Evolutionary conservation across 2,113 vertebrate genomes (phyloP).

Genomic region (Oreochromis spilurus): DNA sequence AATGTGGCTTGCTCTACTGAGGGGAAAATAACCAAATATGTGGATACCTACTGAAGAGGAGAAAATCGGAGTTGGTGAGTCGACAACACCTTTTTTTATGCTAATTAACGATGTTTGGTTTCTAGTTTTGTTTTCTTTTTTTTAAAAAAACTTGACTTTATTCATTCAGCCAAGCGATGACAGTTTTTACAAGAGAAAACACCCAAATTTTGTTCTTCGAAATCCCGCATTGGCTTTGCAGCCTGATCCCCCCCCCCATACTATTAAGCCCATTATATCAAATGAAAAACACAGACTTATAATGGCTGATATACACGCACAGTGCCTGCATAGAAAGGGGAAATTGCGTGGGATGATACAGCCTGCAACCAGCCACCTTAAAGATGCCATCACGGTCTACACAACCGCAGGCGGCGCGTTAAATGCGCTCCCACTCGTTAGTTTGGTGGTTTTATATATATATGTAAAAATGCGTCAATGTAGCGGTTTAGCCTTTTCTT

Average conservation of each 20-base stretch:
- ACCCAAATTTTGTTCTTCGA: constrained; percentile 1
- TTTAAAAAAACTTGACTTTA: not conserved
- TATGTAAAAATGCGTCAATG: constrained; percentile 38
- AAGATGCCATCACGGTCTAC: constrained; percentile 32
- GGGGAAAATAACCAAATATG: constrained; percentile 77
- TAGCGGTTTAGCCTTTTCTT: constrained; percentile 24
- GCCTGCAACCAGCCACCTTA: constrained; percentile 44
- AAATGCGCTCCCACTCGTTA: not conserved
- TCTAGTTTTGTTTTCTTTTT: not conserved
- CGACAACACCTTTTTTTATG: not conserved
- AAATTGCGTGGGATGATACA: constrained; percentile 72
- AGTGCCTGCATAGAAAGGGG: constrained; percentile 54
- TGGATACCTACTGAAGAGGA: constrained; percentile 93
- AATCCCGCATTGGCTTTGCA: not conserved
- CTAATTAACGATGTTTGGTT: not conserved
- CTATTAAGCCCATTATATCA: constrained; percentile 26
- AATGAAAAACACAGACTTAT: constrained; percentile 43
- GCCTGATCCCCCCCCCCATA: not conserved
- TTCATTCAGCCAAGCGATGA: not conserved
- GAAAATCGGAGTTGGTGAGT: constrained; percentile 94
- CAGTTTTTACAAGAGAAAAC: not conserved
- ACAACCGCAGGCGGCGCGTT: constrained; percentile 2
- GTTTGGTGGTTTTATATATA: not conserved
- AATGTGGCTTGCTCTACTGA: constrained; percentile 57
- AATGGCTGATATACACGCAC: constrained; percentile 54